Evolutionary conservation across 2,113 vertebrate species (phyloP), one percentile per base, ranked within the genome.

Genomic region (Silurus asotus): DNA sequence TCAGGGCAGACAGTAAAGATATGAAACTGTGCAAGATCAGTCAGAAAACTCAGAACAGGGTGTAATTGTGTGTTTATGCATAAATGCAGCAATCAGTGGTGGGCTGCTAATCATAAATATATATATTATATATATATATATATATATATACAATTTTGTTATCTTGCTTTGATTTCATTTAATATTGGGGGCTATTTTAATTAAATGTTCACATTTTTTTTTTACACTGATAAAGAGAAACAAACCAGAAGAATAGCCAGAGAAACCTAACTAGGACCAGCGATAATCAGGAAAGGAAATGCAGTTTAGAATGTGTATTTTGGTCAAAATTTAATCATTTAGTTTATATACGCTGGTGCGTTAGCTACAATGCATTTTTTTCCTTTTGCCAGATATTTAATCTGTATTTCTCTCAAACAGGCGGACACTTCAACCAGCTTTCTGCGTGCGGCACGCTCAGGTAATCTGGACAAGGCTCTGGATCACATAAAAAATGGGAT

Each of bases 381-480:
- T 25, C 13, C 37, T 59, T 37, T 37, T 37, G 19, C 3, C 59
- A 59, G 23, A 76, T 70, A 69, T n/a, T 82, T 23, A 61, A 19
- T 82, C 58, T 77, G 8, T 53, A 10, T 80, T 28, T 84, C 45
- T 83, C 53, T 80, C 3, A 0, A 10, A 45, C 72, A 99, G 98
- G 97, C 97, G 0, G 97, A 98, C 88, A 93, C 98, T 91, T 90
- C 96, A 8, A 98, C 96, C 93, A 99, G 98, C 89, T 99, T 98
- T 87, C 94, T 99, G 91, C 96, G 97, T 85, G 98, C 98, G 8
- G 97, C 97, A 20, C 96, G 98, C 87, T 98, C 97, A 0, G 98
- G 98, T 51, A 99, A 99, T 92, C 93, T 99, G 95, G 98, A 99
- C 93, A 99, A 97, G 93, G 96, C 97, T 75, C 93, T 97, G 92